Conservation (phyloP, 2,113 vertebrate genomes). For the Eolophus roseicapilla region DNA sequence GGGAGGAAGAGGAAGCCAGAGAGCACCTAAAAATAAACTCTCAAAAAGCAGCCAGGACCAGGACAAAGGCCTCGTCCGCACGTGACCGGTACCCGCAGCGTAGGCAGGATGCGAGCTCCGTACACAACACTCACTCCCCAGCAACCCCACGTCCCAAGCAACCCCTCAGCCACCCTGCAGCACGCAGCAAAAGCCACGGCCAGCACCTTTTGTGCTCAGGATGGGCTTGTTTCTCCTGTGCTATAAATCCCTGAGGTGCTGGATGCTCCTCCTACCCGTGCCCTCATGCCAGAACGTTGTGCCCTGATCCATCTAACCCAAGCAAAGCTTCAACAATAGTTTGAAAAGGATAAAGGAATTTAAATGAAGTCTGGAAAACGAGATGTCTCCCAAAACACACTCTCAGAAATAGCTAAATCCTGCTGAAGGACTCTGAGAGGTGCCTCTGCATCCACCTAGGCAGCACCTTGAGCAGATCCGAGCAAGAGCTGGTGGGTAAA, state of each 20-base stretch:
- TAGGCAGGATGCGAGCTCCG: constrained; percentile 24
- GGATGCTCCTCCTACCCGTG: not conserved
- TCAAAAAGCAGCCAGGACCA: constrained; percentile 28
- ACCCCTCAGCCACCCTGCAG: not conserved
- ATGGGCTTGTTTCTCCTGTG: fast-evolving
- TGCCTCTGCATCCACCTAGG: not conserved
- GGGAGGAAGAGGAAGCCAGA: constrained; percentile 63
- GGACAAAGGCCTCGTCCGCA: not conserved
- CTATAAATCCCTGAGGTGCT: not conserved
- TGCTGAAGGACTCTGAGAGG: fast-evolving
- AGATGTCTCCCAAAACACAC: fast-evolving
- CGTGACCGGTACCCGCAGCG: constrained; percentile 36
- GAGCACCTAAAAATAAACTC: constrained; percentile 61
- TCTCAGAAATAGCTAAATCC: not conserved
- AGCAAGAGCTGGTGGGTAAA: not conserved
- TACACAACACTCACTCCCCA: constrained; percentile 11
- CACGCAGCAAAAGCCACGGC: fast-evolving
- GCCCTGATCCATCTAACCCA: fast-evolving
- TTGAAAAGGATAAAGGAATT: not conserved
- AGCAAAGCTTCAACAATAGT: fast-evolving
- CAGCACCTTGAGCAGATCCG: not conserved
- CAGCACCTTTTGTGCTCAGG: not conserved
- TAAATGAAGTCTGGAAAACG: not conserved
- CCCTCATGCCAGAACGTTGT: fast-evolving
- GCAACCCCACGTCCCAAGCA: constrained; percentile 6